Conservation (phyloP, 2,888 invertebrate genomes). For the Sminthurides aquaticus region DNA sequence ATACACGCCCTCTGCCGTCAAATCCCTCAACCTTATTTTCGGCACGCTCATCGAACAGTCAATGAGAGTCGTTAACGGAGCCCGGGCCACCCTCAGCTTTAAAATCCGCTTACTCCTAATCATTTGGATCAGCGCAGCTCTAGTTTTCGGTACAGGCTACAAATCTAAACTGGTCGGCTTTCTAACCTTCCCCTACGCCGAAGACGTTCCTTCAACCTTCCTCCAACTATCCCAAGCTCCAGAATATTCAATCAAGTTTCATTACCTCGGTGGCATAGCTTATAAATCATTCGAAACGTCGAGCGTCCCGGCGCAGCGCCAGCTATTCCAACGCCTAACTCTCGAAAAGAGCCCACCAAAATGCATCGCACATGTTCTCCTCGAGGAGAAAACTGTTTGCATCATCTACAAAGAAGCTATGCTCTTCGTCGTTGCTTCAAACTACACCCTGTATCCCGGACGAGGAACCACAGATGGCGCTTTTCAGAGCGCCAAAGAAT, state of each 20-base stretch:
- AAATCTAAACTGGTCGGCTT: conserved; percentile 25
- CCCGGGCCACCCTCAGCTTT: too few relatives aligned
- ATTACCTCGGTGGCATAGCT: conserved; percentile 28
- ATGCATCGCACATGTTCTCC: conserved; percentile 19
- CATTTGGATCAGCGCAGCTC: conserved; percentile 20
- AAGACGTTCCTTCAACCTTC: conserved; percentile 23
- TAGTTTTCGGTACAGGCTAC: conserved; percentile 28
- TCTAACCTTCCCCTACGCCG: conserved; percentile 25
- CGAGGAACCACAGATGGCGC: conserved; percentile 2
- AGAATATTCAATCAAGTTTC: conserved; percentile 20
- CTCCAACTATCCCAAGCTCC: conserved; percentile 14
- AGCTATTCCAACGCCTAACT: conserved; percentile 9
- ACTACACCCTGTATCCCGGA: conserved; percentile 16
- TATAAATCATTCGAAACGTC: conserved; percentile 18
- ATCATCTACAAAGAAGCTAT: conserved; percentile 22
- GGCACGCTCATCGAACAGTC: conserved; percentile 20
- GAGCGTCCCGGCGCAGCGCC: conserved; percentile 14
- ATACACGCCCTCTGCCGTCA: neutral
- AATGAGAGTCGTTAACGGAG: neutral
- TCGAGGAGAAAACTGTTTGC: conserved; percentile 17
- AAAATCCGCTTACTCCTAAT: conserved; percentile 17
- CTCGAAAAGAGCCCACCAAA: conserved; percentile 19
- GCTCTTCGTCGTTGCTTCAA: conserved; percentile 19
- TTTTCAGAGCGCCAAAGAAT: conserved; percentile 22
- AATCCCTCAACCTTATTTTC: neutral